Conservation (phyloP, 2,113 vertebrate species). For the Muntiacus muntjak region DNA sequence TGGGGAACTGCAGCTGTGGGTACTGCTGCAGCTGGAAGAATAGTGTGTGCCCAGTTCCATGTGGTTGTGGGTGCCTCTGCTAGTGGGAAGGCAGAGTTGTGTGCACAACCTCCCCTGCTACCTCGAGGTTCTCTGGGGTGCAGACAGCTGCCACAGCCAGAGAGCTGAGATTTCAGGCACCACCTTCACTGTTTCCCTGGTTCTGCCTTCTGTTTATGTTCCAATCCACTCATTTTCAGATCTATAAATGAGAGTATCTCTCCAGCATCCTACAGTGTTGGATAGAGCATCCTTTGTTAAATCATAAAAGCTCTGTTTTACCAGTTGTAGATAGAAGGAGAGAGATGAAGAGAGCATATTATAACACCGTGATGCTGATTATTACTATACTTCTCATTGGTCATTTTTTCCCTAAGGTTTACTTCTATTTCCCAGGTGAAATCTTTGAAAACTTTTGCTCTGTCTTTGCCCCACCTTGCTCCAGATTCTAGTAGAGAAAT, state of each 20-base stretch:
- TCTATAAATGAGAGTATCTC: neutral
- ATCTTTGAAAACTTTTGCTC: neutral
- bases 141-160: neutral
- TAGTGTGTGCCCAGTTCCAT: accelerated
- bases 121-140: neutral
- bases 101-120: accelerated
- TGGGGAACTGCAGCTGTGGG: neutral
- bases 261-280: neutral
- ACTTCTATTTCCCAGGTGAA: neutral
- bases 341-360: neutral
- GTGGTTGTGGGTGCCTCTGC: neutral
- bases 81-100: neutral
- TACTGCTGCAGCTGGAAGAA: neutral
- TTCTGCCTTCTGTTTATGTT: neutral
- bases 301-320: neutral
- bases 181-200: neutral
- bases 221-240: neutral
- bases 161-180: neutral
- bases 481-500: neutral
- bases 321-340: neutral
- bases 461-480: neutral
- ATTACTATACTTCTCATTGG: neutral
- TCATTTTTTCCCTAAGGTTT: neutral
- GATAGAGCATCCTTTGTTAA: neutral
- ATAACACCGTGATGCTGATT: neutral